Evolutionary conservation across 2,113 vertebrate genomes (phyloP).

Genomic region (Columba livia): DNA sequence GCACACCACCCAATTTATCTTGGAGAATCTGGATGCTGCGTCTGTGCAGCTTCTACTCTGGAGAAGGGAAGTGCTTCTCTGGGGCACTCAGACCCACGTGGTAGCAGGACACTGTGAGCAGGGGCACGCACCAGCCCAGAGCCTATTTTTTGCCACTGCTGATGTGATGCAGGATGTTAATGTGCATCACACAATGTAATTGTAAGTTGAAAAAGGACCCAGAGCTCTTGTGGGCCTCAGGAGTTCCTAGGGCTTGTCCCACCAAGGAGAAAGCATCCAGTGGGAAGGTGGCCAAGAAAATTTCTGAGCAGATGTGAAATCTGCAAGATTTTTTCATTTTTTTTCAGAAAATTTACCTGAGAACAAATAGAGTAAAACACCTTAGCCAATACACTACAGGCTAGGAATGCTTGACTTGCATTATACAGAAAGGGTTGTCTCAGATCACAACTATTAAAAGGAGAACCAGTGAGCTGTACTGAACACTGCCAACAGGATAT

Average conservation of each 20-base stretch:
- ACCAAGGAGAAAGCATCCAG: fast-evolving
- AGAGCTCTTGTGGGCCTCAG: not conserved
- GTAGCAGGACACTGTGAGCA: not conserved
- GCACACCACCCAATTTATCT: fast-evolving
- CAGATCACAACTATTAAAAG: not conserved
- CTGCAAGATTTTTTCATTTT: not conserved
- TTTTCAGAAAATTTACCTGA: not conserved
- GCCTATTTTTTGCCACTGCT: not conserved
- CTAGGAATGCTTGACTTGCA: not conserved
- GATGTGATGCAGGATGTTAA: not conserved
- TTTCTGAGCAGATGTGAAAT: not conserved
- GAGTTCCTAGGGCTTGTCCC: fast-evolving
- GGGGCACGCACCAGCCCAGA: not conserved
- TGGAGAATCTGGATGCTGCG: not conserved
- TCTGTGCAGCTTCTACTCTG: not conserved
- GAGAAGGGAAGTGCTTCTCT: not conserved
- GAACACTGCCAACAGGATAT: not conserved
- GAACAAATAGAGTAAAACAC: not conserved
- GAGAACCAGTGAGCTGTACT: not conserved
- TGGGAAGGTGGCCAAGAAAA: not conserved
- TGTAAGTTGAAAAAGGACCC: not conserved
- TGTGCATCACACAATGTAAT: fast-evolving
- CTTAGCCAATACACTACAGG: not conserved
- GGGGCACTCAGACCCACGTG: not conserved
- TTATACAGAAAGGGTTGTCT: not conserved